Percentiles rank a stretch among this genome's conserved stretches.
Evolutionary conservation across 2,113 vertebrate genomes (phyloP).

Genomic region (Corythoichthys intestinalis): DNA sequence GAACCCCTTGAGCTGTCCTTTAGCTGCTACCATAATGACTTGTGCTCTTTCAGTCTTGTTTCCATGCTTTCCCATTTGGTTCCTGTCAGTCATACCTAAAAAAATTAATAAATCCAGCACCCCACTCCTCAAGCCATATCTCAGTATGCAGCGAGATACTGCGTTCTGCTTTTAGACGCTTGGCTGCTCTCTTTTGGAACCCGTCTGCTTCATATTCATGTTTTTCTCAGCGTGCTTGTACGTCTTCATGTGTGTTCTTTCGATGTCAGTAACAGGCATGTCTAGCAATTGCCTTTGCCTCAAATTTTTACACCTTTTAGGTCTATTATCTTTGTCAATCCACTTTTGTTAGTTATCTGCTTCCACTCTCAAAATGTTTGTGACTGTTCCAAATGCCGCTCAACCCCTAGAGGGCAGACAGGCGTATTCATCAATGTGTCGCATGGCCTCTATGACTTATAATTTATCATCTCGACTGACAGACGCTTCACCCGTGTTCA

Average conservation of each 20-base stretch:
- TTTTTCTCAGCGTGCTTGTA: conserved; percentile 37
- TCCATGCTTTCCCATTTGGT: conserved; percentile 34
- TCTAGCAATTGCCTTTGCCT: background rate
- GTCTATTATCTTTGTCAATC: conserved; percentile 8
- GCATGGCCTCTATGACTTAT: conserved; percentile 55
- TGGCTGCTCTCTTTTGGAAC: conserved; percentile 42
- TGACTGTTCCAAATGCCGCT: conserved; percentile 22
- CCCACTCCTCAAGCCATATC: conserved; percentile 27
- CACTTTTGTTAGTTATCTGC: conserved; percentile 26
- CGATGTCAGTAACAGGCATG: background rate
- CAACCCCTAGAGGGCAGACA: conserved; percentile 31
- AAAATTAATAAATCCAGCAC: background rate
- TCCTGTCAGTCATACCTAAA: conserved; percentile 34
- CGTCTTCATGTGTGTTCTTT: background rate
- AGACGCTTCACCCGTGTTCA: conserved; percentile 35
- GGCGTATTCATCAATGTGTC: conserved; percentile 57
- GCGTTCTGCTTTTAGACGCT: conserved; percentile 59
- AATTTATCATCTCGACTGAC: conserved; percentile 61
- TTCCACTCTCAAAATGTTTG: background rate
- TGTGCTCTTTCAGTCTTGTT: conserved; percentile 4
- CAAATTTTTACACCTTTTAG: background rate
- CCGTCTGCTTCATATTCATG: conserved; percentile 44
- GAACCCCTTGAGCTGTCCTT: conserved; percentile 7
- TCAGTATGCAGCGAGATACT: conserved; percentile 15
- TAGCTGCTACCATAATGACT: background rate